Base-by-base conservation (phyloP, 2,888 invertebrate species). In the Cosmopolites sordidus region DNA sequence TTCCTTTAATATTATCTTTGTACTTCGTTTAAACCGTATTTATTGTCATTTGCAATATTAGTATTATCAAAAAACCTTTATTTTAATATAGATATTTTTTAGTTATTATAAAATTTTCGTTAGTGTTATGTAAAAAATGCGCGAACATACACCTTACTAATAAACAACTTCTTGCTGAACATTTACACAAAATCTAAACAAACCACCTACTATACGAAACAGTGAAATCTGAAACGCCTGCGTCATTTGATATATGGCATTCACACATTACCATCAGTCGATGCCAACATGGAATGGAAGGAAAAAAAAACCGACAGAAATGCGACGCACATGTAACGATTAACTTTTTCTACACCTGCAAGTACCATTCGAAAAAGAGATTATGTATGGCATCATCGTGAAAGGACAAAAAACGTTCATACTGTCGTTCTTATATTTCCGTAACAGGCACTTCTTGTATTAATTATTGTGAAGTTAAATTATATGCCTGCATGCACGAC, bases 401-500 rank as follows among this genome's bases (percentile, higher is more conserved):
- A 45, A 29, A 39, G 40, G 14, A 3, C 5, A 54, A 46, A 54
- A 54, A 50, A 42, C 45, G 33, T 16, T 44, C 45, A 49, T 40
- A 15, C 40, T 40, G 37, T 17, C 22, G 46, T 47, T 53, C 46
- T 57, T 29, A 54, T 54, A 46, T 57, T 50, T 57, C 57, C 54
- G 53, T 54, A 48, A 49, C 40, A 54, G 48, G 33, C 43, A 49
- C 50, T 57, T 54, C 47, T 54, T 47, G 30, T 43, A 43, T 43
- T 52, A 54, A 51, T 57, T 53, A 51, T 54, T 53, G 50, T 48
- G 48, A 49, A 17, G 44, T 47, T 52, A 50, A 56, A 56, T 56
- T 56, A 53, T 52, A 53, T 54, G 57, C 57, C 50, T 56, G 53
- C 39, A 47, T 47, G 50, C 53, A 47, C 47, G 49, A 57, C 53